Base-by-base conservation (phyloP, 2,113 vertebrate genomes). In the Oceanites oceanicus region DNA sequence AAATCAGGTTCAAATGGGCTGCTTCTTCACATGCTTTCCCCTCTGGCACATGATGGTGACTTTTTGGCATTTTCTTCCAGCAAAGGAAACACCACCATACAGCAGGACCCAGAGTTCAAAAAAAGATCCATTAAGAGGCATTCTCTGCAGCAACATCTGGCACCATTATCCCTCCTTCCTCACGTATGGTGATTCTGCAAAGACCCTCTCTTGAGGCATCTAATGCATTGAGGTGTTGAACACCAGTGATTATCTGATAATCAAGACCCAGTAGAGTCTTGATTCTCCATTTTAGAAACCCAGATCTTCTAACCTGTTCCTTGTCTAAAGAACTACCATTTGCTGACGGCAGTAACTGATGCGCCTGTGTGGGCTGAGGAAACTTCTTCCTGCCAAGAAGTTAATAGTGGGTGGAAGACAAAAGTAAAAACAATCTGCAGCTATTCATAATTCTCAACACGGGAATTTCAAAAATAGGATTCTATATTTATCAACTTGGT, bases 111-210 rank as follows among this genome's bases (percentile, higher is more conserved):
- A 3, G 7, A 66, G 16, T 26, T 78, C 5, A 62, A 45, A 47
- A 72, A 25, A 53, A 71, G 4, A 21, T 49, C 18, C 13, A 19
- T 36, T 47, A 59, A 42, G 32, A 61, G 11, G 3, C 19, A 50
- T 36, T 42, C 9, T 19, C 26, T 77, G 38, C 49, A 73, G 20
- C 42, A 58, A 50, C n/a, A 68, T 3, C 22, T 36, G 34, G 9
- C 42, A 62, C 47, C 9, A 6, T n/a, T 61, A 25, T 52, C 14
- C 26, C 26, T 78, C 25, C 44, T 61, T 66, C 44, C 29, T 88
- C 26, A 15, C 1, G 0, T 36, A 5, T 2, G 2, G 8, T 34
- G 13, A 27, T 38, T 50, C 50, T 86, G 36, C 29, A 58, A 61
- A 88, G 53, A 47, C 25, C 13, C 10, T 58, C 5, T 62, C 29